phyloP scores from a whole-genome alignment of 1,140 invertebrate genomes.

The Achatina immaculata region DNA sequence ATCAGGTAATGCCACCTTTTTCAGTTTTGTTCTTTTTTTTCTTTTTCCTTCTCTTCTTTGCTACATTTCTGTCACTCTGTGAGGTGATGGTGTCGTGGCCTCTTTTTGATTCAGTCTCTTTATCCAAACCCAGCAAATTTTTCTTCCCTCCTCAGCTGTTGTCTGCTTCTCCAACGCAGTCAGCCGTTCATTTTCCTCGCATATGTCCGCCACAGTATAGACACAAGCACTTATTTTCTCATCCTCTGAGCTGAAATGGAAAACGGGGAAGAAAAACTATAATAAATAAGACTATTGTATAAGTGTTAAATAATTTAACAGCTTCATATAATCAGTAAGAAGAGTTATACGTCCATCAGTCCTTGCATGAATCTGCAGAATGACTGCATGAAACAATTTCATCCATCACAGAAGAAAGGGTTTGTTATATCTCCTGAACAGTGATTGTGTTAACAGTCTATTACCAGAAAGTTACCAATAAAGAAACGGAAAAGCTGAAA shows the following conservation, averaged over 20 bases:
- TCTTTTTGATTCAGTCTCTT: neutral
- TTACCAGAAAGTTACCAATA: too few species aligned
- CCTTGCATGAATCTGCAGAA: too few species aligned
- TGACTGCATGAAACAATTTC: too few species aligned
- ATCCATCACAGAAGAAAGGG: too few species aligned
- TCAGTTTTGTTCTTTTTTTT: neutral
- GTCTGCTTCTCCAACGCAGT: constrained; percentile 13
- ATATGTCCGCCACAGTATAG: constrained; percentile 13
- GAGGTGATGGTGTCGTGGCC: neutral
- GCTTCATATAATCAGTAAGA: too few species aligned
- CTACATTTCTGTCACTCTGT: neutral
- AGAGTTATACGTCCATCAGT: too few species aligned
- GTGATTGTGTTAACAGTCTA: too few species aligned
- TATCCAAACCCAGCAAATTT: neutral
- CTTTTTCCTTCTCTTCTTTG: neutral
- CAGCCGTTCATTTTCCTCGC: constrained; percentile 9
- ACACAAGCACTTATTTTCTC: constrained; percentile 24
- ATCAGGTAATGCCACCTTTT: neutral
- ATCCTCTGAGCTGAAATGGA: neutral
- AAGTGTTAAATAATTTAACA: too few species aligned
- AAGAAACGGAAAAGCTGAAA: too few species aligned
- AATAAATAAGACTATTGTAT: too few species aligned
- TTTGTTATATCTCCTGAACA: too few species aligned
- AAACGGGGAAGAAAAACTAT: neutral
- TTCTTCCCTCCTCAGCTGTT: neutral